These are phyloP conservation scores for Drosophila takahashii DNA, from an alignment of 1,140 invertebrate genomes.

Conservation along the genomic window DNA sequence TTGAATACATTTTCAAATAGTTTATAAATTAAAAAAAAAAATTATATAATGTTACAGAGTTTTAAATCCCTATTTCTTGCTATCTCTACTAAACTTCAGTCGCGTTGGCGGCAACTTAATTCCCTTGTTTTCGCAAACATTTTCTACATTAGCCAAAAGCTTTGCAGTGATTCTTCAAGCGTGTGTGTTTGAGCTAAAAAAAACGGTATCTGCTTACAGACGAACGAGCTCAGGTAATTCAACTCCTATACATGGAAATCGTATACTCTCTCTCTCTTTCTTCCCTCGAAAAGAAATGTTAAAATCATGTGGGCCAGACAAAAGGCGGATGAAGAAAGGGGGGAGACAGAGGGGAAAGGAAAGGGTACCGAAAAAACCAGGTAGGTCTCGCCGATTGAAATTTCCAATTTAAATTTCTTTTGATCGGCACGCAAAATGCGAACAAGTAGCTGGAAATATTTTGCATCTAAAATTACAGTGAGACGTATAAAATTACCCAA, in stretches of 20 bases:
- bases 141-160: conserved; percentile 37
- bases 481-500: conserved; percentile 66
- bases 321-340: conserved; percentile 22
- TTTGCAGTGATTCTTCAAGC: conserved; percentile 42
- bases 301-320: conserved; percentile 69
- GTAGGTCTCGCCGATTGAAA: conserved; percentile 67
- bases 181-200: conserved; percentile 21
- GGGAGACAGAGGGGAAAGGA: not conserved
- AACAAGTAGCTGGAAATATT: conserved; percentile 61
- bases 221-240: conserved; percentile 72
- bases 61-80: not conserved
- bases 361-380: conserved; percentile 21
- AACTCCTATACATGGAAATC: conserved; percentile 72
- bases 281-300: conserved; percentile 17
- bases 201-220: conserved; percentile 80
- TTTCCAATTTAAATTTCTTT: conserved; percentile 67
- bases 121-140: conserved; percentile 7
- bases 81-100: conserved; percentile 33
- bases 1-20: no score
- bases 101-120: conserved; percentile 38
- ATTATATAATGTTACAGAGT: no score
- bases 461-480: conserved; percentile 71
- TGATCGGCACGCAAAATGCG: conserved; percentile 47
- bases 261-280: conserved; percentile 48
- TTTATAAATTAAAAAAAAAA: no score